These are phyloP conservation scores for Epistrophe grossulariae DNA, from an alignment of 2,888 invertebrate genomes.

Conservation along the genomic window DNA sequence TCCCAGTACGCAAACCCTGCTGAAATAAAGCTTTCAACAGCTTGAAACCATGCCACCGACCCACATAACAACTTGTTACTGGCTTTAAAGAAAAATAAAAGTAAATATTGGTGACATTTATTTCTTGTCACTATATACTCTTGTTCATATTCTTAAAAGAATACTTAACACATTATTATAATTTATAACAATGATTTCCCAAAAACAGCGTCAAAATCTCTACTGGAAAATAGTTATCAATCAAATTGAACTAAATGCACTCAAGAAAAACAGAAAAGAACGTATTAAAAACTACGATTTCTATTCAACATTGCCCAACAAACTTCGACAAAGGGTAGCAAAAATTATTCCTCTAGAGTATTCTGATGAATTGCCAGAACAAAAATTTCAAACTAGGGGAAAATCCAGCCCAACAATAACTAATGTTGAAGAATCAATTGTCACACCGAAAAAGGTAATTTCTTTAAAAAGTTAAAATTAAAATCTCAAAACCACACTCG, in stretches of 20 bases:
- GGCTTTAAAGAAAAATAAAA: neutral
- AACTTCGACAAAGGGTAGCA: slow-evolving; percentile 79
- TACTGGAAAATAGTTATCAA: slow-evolving; percentile 81
- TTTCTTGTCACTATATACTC: neutral
- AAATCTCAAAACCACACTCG: neutral
- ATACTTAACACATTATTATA: neutral
- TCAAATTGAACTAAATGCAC: slow-evolving; percentile 79
- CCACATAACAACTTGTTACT: neutral
- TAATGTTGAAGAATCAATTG: slow-evolving; percentile 64
- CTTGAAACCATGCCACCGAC: slow-evolving; percentile 20
- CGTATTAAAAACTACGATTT: slow-evolving; percentile 78
- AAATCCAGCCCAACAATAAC: slow-evolving; percentile 73
- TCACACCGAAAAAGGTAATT: slow-evolving; percentile 75
- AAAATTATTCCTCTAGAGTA: slow-evolving; percentile 80
- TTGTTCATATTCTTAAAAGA: neutral
- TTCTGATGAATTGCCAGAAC: slow-evolving; percentile 68
- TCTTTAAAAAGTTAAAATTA: neutral
- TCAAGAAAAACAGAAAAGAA: slow-evolving; percentile 63
- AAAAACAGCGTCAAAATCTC: slow-evolving; percentile 62
- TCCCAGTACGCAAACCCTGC: neutral
- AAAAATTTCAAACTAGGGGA: slow-evolving; percentile 57
- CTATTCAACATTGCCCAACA: slow-evolving; percentile 80
- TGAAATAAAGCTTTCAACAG: neutral
- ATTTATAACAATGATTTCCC: slow-evolving; percentile 3
- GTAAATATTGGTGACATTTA: neutral